Percentiles rank a stretch among this genome's conserved stretches.
Evolutionary conservation across 2,888 invertebrate species (phyloP).

Genomic region (Imbricaverruca yamaguchii): DNA sequence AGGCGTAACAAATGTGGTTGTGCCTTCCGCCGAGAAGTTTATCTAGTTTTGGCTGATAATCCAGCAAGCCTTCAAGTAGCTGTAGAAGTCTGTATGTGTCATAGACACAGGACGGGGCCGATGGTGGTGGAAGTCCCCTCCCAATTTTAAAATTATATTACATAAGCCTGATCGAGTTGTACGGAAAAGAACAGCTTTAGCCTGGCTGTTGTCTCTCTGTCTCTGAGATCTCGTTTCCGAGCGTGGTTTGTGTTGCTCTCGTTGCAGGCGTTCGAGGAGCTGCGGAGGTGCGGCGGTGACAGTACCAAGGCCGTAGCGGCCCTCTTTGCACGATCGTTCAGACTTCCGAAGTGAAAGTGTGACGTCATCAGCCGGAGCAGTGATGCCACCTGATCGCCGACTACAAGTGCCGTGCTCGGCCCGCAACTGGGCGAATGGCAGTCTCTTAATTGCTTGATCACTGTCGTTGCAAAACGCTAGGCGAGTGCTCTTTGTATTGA

Average conservation of each 20-base stretch:
- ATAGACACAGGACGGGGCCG: not conserved
- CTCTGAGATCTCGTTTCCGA: not conserved
- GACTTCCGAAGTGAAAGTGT: not conserved
- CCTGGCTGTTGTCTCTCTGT: not conserved
- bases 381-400: too few relatives aligned
- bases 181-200: not conserved
- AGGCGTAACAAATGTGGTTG: too few relatives aligned
- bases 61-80: too few relatives aligned
- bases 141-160: not conserved
- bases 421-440: too few relatives aligned
- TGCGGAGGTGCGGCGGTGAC: constrained; percentile 73
- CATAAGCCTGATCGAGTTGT: not conserved
- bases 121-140: not conserved
- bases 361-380: too few relatives aligned
- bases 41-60: too few relatives aligned
- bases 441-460: too few relatives aligned
- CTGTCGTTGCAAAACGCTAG: too few relatives aligned
- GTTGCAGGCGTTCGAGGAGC: constrained; percentile 59
- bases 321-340: constrained; percentile 75
- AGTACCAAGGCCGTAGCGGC: constrained; percentile 76
- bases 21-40: too few relatives aligned
- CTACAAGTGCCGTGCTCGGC: too few relatives aligned
- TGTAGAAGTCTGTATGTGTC: not conserved
- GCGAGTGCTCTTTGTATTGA: too few relatives aligned
- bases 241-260: not conserved